Evolutionary conservation across 2,113 vertebrate genomes (phyloP).

Genomic region (Proteles cristata): DNA sequence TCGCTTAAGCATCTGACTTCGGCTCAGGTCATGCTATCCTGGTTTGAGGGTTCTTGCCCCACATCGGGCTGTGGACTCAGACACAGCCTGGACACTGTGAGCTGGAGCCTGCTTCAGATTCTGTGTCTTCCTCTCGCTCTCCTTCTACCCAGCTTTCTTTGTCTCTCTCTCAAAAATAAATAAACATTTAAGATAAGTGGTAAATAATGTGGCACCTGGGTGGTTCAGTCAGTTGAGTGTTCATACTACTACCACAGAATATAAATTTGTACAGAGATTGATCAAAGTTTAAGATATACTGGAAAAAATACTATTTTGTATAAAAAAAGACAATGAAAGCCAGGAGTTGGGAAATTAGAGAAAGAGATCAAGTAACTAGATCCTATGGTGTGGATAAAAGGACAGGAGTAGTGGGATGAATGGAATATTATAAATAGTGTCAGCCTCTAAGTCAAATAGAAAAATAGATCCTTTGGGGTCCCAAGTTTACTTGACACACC

Average conservation of each 20-base stretch:
- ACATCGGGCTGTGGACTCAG: too few species aligned
- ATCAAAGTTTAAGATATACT: background rate
- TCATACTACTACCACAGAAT: background rate
- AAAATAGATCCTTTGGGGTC: background rate
- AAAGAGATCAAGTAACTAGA: background rate
- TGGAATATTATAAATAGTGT: background rate
- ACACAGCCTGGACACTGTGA: too few species aligned
- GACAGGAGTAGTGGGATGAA: background rate
- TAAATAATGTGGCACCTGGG: too few species aligned
- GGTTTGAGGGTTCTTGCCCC: too few species aligned
- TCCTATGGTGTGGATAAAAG: background rate
- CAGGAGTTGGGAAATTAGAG: background rate
- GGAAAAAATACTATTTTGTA: background rate
- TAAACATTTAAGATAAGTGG: too few species aligned
- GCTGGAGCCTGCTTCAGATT: too few species aligned
- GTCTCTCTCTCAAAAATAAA: too few species aligned
- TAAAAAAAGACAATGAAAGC: background rate
- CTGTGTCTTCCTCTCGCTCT: too few species aligned
- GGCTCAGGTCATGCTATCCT: too few species aligned
- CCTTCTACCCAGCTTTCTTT: too few species aligned
- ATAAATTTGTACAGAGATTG: background rate
- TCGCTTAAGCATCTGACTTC: too few species aligned
- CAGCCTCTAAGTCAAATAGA: background rate
- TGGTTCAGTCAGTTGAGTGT: too few species aligned
- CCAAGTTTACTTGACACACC: background rate